Evolutionary conservation across 2,113 vertebrate genomes (phyloP).

Genomic region (Bubo blakistoni): DNA sequence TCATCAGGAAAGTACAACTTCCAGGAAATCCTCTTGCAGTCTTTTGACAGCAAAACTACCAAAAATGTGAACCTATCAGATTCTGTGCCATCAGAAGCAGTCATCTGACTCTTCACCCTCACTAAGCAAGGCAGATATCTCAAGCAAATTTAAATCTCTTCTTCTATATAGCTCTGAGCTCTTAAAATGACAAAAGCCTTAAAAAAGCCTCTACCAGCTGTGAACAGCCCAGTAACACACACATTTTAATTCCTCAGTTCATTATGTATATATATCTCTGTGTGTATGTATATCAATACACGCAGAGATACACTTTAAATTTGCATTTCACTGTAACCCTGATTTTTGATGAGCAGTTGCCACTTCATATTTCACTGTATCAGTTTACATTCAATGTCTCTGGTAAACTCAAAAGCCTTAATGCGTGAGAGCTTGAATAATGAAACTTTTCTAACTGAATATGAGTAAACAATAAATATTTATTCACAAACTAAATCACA

Average conservation of each 20-base stretch:
- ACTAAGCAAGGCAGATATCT: not conserved
- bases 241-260: not conserved
- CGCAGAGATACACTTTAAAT: not conserved
- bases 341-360: not conserved
- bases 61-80: not conserved
- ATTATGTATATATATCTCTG: not conserved
- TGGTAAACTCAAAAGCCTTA: not conserved
- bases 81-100: not conserved
- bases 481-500: not conserved
- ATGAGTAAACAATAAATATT: not conserved
- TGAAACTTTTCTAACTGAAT: not conserved
- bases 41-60: not conserved
- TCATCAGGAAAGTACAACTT: not conserved
- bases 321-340: not conserved
- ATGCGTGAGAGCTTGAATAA: not conserved
- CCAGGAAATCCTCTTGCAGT: not conserved
- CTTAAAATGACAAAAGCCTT: not conserved
- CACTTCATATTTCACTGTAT: not conserved
- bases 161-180: not conserved
- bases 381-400: not conserved
- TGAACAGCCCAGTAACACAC: not conserved
- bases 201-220: not conserved
- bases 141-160: not conserved
- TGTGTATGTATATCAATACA: not conserved
- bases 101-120: not conserved